A percentile compares a stretch with the other conserved stretches of the same genome.
These are phyloP conservation scores for Microcebus jonahi DNA, from an alignment of 2,113 vertebrate genomes.

Conservation along the genomic window DNA sequence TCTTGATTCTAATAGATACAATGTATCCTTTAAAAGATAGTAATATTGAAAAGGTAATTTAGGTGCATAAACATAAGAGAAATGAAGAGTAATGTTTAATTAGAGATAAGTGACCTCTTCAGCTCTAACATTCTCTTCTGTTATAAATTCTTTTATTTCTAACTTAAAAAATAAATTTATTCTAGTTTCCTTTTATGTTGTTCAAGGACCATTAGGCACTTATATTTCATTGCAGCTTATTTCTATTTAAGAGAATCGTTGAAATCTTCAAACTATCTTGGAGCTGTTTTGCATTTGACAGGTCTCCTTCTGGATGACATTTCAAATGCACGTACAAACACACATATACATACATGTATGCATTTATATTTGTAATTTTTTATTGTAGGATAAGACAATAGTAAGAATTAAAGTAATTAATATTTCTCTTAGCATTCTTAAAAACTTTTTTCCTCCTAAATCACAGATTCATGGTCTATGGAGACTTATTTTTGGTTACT, in stretches of 20 bases:
- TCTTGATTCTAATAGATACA: background rate
- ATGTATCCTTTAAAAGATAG: background rate
- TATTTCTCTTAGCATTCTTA: background rate
- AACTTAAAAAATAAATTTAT: background rate
- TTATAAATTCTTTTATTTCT: background rate
- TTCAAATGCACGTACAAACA: background rate
- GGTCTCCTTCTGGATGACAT: background rate
- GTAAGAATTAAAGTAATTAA: background rate
- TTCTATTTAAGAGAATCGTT: background rate
- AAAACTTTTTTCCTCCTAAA: background rate
- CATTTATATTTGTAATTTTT: background rate
- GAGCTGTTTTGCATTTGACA: background rate
- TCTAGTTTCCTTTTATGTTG: background rate
- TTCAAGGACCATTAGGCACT: background rate
- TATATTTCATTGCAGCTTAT: background rate
- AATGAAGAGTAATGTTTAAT: background rate
- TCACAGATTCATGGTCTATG: background rate
- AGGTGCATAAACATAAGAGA: background rate
- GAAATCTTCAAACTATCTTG: background rate
- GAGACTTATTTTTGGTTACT: background rate
- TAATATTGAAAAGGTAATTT: background rate
- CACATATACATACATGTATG: background rate
- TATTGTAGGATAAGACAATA: background rate
- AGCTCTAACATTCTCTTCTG: background rate
- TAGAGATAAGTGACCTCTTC: background rate